These are phyloP conservation scores for Crenuchus spilurus DNA, from an alignment of 2,797 vertebrate species.

Conservation along the genomic window DNA sequence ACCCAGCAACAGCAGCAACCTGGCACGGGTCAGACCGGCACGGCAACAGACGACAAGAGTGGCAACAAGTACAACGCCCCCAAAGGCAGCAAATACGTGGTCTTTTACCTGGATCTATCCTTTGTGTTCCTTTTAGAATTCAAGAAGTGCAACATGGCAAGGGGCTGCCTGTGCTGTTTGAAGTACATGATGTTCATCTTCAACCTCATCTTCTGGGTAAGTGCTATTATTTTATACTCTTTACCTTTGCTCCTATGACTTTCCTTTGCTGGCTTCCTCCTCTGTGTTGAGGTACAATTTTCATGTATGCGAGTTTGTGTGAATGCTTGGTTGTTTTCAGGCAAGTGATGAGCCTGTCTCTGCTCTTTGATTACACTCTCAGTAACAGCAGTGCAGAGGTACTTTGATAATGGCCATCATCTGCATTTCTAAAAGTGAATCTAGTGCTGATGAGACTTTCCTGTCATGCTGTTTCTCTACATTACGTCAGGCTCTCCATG, in stretches of 20 bases:
- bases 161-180: constrained; percentile 98
- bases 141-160: constrained; percentile 99
- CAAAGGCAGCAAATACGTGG: constrained; percentile 98
- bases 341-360: not conserved
- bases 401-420: not conserved
- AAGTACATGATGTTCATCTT: constrained; percentile 99
- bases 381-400: not conserved
- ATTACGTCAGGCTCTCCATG: constrained; percentile 69
- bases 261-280: not conserved
- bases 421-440: not conserved
- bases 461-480: constrained; percentile 62
- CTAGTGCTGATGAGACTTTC: constrained; percentile 38
- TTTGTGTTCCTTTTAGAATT: constrained; percentile 99
- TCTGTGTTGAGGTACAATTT: not conserved
- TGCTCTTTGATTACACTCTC: not conserved
- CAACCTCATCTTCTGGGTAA: constrained; percentile 99
- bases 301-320: not conserved
- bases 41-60: constrained; percentile 74
- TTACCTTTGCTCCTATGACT: constrained; percentile 7
- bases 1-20: constrained; percentile 30
- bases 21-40: constrained; percentile 52
- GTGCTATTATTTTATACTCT: constrained; percentile 63
- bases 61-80: constrained; percentile 87
- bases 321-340: not conserved
- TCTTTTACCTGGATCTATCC: constrained; percentile 99